Evolutionary conservation across 2,888 invertebrate genomes (phyloP), one percentile per base, ranked within the genome.

Genomic region (Leistus spinibarbis): DNA sequence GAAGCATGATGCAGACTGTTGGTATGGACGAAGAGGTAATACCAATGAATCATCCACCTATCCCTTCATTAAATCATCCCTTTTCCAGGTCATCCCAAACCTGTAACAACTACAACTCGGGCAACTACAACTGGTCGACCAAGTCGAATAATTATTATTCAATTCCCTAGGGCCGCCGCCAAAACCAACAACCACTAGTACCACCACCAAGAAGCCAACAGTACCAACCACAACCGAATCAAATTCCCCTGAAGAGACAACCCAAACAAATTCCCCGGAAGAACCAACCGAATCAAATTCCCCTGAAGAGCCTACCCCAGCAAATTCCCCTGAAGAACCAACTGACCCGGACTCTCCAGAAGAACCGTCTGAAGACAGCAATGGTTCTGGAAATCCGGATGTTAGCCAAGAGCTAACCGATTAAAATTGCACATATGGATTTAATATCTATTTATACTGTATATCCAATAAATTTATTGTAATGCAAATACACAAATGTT

Each of bases 1-100:
- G n/a, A 72, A 72, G 54, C 66, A 57, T 57, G 72, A 57, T n/a
- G 66, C 72, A n/a, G 9, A 54, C 2, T 72, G 72, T 23, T 72
- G 27, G 20, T 72, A 72, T 57, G 72, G 72, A 22, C n/a, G 66
- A 40, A 66, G 72, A 60, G 60, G 60, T 60, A 20, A 1, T 17
- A 19, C 9, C 0, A 16, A 60, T 1, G 4, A 5, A 20, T 16
- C 17, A 2, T 40, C 40, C 40, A 40, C 3, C 3, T 13, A 40
- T 40, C 40, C 7, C 13, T 5, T 7, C 7, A 40, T 40, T 40
- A 13, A 40, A 40, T 40, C 10, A 62, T 53, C 40, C 17, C 7
- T 40, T 70, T 69, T 70, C 7, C 53, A 70, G 69, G 40, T 62
- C 13, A 27, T 62, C 69, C 56, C 7, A 17, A 22, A 19, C 27